Percentiles rank a stretch among this genome's conserved stretches.
phyloP scores from a whole-genome alignment of 2,797 vertebrate genomes.

The Gymnopithys bicolor region DNA sequence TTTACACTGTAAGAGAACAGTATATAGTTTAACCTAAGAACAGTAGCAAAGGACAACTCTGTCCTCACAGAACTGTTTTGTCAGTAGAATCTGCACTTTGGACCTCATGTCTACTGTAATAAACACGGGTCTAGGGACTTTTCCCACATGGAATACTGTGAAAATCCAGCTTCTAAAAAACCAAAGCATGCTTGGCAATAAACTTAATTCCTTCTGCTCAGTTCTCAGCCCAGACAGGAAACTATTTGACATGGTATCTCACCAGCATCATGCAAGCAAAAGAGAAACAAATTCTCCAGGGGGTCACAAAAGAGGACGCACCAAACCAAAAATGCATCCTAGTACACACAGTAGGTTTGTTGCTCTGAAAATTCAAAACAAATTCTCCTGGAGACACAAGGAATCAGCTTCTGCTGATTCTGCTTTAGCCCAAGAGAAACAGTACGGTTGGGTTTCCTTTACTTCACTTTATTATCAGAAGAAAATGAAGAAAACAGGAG shows the following conservation, averaged over 20 bases:
- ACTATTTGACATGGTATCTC: background rate
- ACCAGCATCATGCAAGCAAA: fast-evolving
- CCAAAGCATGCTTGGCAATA: background rate
- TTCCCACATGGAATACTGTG: background rate
- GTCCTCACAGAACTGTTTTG: background rate
- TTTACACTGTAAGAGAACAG: background rate
- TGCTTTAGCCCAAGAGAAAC: background rate
- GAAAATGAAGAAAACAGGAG: background rate
- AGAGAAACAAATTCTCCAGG: background rate
- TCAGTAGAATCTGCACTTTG: background rate
- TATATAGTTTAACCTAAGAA: background rate
- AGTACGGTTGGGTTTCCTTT: background rate
- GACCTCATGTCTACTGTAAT: fast-evolving
- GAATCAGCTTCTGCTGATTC: background rate
- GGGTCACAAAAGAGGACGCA: background rate
- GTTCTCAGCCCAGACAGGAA: background rate
- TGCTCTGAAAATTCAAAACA: background rate
- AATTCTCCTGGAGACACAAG: background rate
- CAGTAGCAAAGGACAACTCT: background rate
- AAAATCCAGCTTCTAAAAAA: background rate
- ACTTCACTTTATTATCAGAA: background rate
- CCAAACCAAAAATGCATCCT: background rate
- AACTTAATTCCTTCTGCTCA: background rate
- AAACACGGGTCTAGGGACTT: background rate
- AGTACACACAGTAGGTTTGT: background rate